phyloP scores from a whole-genome alignment of 2,113 vertebrate genomes.

The Saccopteryx leptura region DNA sequence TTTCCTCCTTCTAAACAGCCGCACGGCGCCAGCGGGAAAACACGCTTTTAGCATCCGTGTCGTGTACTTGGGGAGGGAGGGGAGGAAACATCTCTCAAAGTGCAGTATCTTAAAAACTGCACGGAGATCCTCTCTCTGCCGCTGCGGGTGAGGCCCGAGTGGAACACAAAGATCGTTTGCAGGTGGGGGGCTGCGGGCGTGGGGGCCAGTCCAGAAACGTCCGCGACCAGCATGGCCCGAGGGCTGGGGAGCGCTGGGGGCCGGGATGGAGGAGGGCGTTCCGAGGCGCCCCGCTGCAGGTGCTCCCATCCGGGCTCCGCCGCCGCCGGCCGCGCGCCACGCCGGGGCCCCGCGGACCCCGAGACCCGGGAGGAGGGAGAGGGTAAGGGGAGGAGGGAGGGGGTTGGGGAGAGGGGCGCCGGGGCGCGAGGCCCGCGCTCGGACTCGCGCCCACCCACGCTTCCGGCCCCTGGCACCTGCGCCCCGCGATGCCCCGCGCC shows the following conservation, averaged over 20 bases:
- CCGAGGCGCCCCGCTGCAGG: not conserved
- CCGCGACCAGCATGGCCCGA: not conserved
- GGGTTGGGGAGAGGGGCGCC: not conserved
- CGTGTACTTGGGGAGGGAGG: no score
- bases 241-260: no score
- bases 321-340: not conserved
- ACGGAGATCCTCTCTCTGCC: not conserved
- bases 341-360: conserved; percentile 6
- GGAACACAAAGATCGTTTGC: not conserved
- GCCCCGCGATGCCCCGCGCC: conserved; percentile 73
- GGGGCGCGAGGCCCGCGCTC: not conserved
- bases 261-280: not conserved
- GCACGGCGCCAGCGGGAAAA: not conserved
- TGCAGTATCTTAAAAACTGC: not conserved
- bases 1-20: conserved; percentile 19
- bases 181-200: no score
- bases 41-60: not conserved
- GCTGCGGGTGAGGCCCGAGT: not conserved
- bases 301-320: not conserved
- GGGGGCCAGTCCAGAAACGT: not conserved
- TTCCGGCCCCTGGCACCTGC: conserved; percentile 22
- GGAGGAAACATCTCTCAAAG: not conserved
- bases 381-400: not conserved
- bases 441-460: conserved; percentile 56
- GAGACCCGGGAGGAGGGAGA: not conserved